Evolutionary conservation across 2,888 invertebrate species (phyloP), one percentile per base, ranked within the genome.

Genomic region (Eumerus sabulonum): DNA sequence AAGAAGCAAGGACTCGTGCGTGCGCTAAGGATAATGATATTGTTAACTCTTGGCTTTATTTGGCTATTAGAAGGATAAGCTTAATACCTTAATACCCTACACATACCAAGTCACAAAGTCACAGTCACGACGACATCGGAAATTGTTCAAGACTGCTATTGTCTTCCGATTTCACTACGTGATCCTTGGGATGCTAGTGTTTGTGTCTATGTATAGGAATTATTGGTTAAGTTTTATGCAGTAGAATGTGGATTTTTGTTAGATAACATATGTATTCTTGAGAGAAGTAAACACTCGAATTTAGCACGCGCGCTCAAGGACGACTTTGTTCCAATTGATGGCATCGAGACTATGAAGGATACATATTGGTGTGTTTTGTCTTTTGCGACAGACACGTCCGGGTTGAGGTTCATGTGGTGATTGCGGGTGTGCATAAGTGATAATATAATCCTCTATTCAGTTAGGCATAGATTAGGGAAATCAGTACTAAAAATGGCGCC

Each of bases 151-250:
- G 40, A 27, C 27, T 27, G 27, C 27, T 7, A 4, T 27, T 27
- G 27, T 27, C 27, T 27, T 2, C 7, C 27, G 66, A 48, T 9
- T 47, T 47, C 19, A 9, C 11, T 40, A n/a, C 40, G n/a, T 40
- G 40, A 40, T 40, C 3, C 40, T 40, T 11, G n/a, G n/a, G 40
- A n/a, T n/a, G n/a, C n/a, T n/a, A 5, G 40, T 40, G 40, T 11
- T 40, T 40, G 3, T 3, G 40, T 16, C 1, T 9, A 9, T 51
- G 57, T 27, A 38, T 17, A 14, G 60, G 27, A 54, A 54, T 54
- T 66, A 66, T 73, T 59, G 54, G 60, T 14, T 54, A 73, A 73
- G 64, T 73, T 73, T 66, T n/a, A 12, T 47, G 40, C 53, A 72
- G 40, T 64, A n/a, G 45, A 64, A 47, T 13, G 35, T 19, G 13